A percentile compares a stretch with the other conserved stretches of the same genome.
These are phyloP conservation scores for Sciurus carolinensis DNA, from an alignment of 2,797 vertebrate species.

Conservation along the genomic window DNA sequence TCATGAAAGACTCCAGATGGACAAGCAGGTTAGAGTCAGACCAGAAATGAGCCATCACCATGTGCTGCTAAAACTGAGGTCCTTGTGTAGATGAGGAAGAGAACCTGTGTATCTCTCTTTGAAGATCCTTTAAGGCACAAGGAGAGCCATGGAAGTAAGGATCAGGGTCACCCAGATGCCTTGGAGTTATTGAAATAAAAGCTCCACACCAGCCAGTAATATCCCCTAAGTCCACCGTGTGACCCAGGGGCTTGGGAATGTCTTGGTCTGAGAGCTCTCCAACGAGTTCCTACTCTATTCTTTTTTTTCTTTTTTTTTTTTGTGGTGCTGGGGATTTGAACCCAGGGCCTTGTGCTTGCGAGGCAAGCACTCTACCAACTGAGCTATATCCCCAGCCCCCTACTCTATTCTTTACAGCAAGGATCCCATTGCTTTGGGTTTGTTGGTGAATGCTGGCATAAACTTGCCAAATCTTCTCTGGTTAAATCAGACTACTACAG, in stretches of 20 bases:
- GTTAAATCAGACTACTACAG: neutral
- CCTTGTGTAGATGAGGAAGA: neutral
- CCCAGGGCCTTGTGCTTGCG: too few relatives aligned
- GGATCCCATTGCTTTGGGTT: constrained; percentile 34
- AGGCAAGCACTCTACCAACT: too few relatives aligned
- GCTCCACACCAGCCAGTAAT: neutral
- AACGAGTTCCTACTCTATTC: constrained; percentile 40
- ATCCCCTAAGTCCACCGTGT: neutral
- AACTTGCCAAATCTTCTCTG: constrained; percentile 41
- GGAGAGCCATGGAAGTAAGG: neutral
- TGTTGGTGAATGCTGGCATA: neutral
- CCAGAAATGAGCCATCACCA: neutral
- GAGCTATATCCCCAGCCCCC: neutral
- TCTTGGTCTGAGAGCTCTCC: neutral
- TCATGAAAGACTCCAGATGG: neutral
- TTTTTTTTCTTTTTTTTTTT: too few relatives aligned
- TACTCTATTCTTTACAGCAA: neutral
- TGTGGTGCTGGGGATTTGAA: too few relatives aligned
- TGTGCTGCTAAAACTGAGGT: constrained; percentile 7
- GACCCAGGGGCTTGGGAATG: neutral
- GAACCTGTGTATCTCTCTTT: neutral
- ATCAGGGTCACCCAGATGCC: neutral
- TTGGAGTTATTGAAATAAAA: constrained; percentile 34
- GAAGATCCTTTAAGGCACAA: constrained; percentile 12
- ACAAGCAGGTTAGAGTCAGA: neutral